Base-by-base conservation (phyloP, 2,113 vertebrate genomes). In the Pelecanoides urinatrix region DNA sequence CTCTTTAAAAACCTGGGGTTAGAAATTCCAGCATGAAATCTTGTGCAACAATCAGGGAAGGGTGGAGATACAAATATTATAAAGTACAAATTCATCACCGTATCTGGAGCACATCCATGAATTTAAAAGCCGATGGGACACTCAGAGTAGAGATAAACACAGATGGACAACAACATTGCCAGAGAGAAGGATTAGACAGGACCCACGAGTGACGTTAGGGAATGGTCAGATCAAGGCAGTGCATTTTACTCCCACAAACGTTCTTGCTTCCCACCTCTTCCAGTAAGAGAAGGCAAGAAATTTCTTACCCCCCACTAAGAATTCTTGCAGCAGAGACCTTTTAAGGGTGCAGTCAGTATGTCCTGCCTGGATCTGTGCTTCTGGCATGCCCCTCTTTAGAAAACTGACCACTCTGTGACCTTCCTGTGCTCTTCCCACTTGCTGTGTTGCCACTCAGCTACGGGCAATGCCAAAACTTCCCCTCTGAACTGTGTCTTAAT, bases 101-200 rank as follows among this genome's bases (percentile, higher is more conserved):
- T 79, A 76, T 85, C 91, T 97, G 97, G 97, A 96, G 80, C 36
- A 58, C 40, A 87, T 95, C 92, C 97, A 96, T 45, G 50, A 86
- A 94, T 88, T 82, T 96, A 87, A 95, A 94, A 83, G 86, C 92
- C 53, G 0, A 7, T 62, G 89, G 92, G 94, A 97, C 80, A 68
- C 95, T 94, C 77, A 59, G 53, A 79, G 66, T 68, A 92, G 83
- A 90, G 79, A 97, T 96, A 97, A 97, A 97, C 96, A 97, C 95
- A 97, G 96, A 97, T 96, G 96, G 80, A 95, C 94, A 92, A 29
- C 66, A 92, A 4, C 62, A 55, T 15, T 90, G 84, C 92, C 96
- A 97, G 89, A 68, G 84, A 90, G 73, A 81, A 95, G 77, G 70
- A 85, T 96, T 92, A 97, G 86, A 65, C 61, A 65, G 74, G 94